Percentiles rank a stretch among this genome's conserved stretches.
Evolutionary conservation across 2,888 invertebrate genomes (phyloP).

Genomic region (Caradrina clavipalpis): DNA sequence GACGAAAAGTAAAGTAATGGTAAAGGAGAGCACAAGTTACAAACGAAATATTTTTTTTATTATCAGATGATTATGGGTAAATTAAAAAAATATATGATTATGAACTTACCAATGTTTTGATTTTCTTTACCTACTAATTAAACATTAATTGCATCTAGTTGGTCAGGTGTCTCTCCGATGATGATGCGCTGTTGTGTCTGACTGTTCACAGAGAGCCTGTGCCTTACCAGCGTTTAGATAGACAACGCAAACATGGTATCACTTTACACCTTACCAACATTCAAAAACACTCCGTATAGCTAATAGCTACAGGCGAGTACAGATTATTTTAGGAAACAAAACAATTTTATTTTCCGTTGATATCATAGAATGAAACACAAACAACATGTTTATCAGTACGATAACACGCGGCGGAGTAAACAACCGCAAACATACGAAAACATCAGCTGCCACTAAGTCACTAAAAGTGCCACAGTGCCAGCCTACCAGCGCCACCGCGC

Average conservation of each 20-base stretch:
- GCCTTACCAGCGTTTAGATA: conserved; percentile 2
- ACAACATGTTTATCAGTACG: conserved; percentile 63
- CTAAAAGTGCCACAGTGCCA: conserved; percentile 23
- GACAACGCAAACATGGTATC: conserved; percentile 13
- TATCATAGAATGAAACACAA: conserved; percentile 42
- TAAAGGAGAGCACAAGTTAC: too few relatives aligned
- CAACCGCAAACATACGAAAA: conserved; percentile 55
- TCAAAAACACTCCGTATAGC: background rate
- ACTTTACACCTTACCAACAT: conserved; percentile 14
- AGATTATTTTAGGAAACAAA: conserved; percentile 45
- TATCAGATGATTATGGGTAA: too few relatives aligned
- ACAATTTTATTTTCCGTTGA: conserved; percentile 37
- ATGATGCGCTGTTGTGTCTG: too few relatives aligned
- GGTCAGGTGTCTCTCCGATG: too few relatives aligned
- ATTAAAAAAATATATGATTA: too few relatives aligned
- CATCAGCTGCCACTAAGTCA: conserved; percentile 52
- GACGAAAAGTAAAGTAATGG: background rate
- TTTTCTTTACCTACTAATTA: too few relatives aligned
- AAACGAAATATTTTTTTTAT: too few relatives aligned
- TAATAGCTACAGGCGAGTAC: conserved; percentile 1
- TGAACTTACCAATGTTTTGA: too few relatives aligned
- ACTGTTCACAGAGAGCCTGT: background rate
- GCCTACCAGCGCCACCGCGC: background rate
- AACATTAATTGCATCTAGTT: too few relatives aligned
- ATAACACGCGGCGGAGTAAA: conserved; percentile 55